Percentiles rank a stretch among this genome's conserved stretches.
These are phyloP conservation scores for Tarsius wallacei DNA, from an alignment of 2,797 vertebrate genomes.

Conservation along the genomic window DNA sequence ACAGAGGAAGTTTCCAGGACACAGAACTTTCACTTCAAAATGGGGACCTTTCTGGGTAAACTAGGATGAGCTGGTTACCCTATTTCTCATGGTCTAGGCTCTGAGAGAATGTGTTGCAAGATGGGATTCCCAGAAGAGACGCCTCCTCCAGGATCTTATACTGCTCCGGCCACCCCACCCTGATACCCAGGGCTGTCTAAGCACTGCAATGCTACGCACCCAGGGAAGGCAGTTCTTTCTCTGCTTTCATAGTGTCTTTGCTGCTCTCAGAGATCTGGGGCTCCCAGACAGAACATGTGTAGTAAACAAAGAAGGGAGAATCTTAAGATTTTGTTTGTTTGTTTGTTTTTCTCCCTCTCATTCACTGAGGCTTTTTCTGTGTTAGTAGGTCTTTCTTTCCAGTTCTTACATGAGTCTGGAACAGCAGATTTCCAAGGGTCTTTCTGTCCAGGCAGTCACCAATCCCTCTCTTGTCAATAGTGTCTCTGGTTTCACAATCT, in stretches of 20 bases:
- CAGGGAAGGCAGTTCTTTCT: too few species aligned
- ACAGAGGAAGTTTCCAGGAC: too few species aligned
- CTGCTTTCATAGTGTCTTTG: not conserved
- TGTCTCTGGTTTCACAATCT: not conserved
- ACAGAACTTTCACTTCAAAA: not conserved
- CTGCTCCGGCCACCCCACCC: not conserved
- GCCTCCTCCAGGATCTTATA: not conserved
- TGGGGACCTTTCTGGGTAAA: too few species aligned
- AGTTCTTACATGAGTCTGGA: not conserved
- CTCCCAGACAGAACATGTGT: too few species aligned
- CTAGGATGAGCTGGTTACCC: not conserved
- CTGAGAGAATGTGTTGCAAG: too few species aligned
- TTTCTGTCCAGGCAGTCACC: not conserved
- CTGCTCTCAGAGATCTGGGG: not conserved
- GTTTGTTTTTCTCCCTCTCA: not conserved
- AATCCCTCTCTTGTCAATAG: not conserved
- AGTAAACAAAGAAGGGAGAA: not conserved
- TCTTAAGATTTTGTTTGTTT: too few species aligned
- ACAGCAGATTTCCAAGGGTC: not conserved
- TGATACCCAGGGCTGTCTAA: not conserved
- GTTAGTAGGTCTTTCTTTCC: not conserved
- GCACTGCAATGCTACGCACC: too few species aligned
- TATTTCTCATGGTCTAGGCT: not conserved
- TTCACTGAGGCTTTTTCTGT: not conserved
- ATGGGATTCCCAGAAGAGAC: not conserved